Base-by-base conservation (phyloP, 1,140 invertebrate genomes). In the Eufriesea mexicana region DNA sequence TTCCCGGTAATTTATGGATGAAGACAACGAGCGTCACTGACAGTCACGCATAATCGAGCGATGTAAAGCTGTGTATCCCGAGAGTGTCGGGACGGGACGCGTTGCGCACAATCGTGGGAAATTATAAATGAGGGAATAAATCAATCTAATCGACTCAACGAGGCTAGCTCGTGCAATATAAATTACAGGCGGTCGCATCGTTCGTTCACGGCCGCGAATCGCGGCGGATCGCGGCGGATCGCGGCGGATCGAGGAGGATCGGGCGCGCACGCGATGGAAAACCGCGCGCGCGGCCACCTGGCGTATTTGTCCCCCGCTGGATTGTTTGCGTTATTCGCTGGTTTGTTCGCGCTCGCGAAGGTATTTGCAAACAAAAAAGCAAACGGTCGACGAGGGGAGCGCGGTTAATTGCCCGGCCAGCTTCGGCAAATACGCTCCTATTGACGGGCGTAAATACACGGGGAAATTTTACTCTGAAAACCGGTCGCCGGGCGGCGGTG, bases 291-390 rank as follows among this genome's bases (percentile, higher is more conserved):
- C 59, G 59, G 23, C 47, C 79, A 82, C 79, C 72, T 82, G 79
- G 72, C 72, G 66, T 78, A 70, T 86, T 78, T 86, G 85, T 66
- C 73, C 64, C 71, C 59, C 25, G 59, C 20, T 66, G 82, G 84
- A 75, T 88, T 84, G 84, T 87, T 90, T 87, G 84, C 82, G 75
- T 89, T 91, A 88, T 90, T 86, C 82, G 73, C 80, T 83, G 77
- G 80, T 85, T 86, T 84, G 75, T 84, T 88, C 76, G 71, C 72
- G 55, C 54, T 75, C 67, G 35, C 67, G 47, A 64, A 70, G 73
- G 82, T 84, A 83, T 90, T 86, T 80, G 79, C 80, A 84, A 88
- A 87, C 85, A 88, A 90, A 91, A 91, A 86, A 85, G 78, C 82
- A 82, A 84, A 85, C 78, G 79, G 51, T 25, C 80, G 73, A 68